Base-by-base conservation (phyloP, 2,797 vertebrate genomes). In the Gephyroberyx darwinii region DNA sequence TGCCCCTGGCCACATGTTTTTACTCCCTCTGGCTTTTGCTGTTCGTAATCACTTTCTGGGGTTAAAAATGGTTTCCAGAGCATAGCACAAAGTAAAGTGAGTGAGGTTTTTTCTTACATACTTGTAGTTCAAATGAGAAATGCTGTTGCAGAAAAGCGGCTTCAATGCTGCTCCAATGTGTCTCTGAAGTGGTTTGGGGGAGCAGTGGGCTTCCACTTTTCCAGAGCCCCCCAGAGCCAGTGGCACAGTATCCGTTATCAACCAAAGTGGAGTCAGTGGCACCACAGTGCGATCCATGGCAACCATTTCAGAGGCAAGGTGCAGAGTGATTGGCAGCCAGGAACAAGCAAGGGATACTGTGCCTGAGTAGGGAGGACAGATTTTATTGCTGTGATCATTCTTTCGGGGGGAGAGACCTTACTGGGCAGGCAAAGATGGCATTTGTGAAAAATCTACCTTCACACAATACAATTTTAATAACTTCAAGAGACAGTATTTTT, bases 291-390 rank as follows among this genome's bases (percentile, higher is more conserved):
- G 41, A 74, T 60, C 57, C 69, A 71, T 74, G 75, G 76, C 82
- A 87, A 62, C 73, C 65, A 65, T 78, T 84, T 78, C 47, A 69
- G 58, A 75, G 71, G 61, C 64, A 80, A 74, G 73, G 71, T 66
- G 43, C 43, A 67, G 58, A 51, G 39, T 60, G 59, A 78, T 68
- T 73, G 47, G 50, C 72, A 71, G 41, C 63, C 4, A 13, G 60
- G 69, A 61, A 53, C 50, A 35, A 57, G 47, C 31, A 13, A 30
- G 16, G 33, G 56, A 50, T 53, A 47, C 58, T 8, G 19, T 59
- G 54, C 0, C 43, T n/a, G 48, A 51, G 17, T n/a, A 0, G 39
- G 61, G 55, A 74, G 48, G 22, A 47, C 30, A 37, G 50, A 17
- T 51, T 58, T 53, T 53, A 52, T 20, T 55, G 54, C 54, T 39